Conservation (phyloP, 2,113 vertebrate genomes). For the Castor canadensis region DNA sequence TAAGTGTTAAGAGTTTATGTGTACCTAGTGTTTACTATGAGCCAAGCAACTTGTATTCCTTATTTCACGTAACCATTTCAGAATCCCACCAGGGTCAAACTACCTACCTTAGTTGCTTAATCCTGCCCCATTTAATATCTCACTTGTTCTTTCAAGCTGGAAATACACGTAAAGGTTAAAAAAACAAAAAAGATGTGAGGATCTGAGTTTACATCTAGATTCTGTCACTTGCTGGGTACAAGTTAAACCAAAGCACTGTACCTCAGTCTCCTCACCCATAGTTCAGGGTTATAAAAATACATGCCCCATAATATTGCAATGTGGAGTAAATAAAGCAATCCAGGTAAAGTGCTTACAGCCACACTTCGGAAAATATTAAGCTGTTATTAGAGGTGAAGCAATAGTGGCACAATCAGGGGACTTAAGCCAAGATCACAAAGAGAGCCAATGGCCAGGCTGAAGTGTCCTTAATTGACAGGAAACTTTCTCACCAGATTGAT, state of each 20-base stretch:
- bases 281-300: too few species aligned
- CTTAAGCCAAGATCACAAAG: not conserved
- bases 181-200: not conserved
- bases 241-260: not conserved
- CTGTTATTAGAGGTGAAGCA: not conserved
- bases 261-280: not conserved
- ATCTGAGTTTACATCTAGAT: not conserved
- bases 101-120: not conserved
- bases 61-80: not conserved
- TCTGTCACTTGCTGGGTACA: not conserved
- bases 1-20: not conserved
- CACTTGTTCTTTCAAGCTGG: not conserved
- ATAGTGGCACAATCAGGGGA: not conserved
- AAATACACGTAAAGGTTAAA: not conserved
- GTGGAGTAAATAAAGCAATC: not conserved
- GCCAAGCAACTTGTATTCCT: not conserved
- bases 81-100: not conserved
- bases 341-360: rapidly evolving
- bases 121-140: not conserved
- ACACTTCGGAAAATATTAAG: not conserved
- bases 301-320: not conserved
- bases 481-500: not conserved
- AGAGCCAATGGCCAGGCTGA: rapidly evolving
- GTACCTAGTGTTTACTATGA: too few species aligned
- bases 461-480: too few species aligned